These are phyloP conservation scores for Acipenser transmontanus DNA, from an alignment of 2,797 vertebrate species.

Conservation along the genomic window DNA sequence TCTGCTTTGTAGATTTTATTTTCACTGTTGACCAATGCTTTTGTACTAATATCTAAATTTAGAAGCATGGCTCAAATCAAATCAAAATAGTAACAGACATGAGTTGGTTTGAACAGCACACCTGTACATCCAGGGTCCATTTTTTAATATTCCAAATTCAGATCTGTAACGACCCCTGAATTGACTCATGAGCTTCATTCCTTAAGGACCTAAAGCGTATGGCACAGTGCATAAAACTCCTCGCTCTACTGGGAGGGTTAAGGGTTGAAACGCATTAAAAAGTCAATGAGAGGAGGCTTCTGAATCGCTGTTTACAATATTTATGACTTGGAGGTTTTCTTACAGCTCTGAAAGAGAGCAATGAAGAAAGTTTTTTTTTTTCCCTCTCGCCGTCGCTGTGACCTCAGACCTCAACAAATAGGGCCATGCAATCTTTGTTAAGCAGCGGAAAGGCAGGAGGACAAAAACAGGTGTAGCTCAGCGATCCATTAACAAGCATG, in stretches of 20 bases:
- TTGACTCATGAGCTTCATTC: background rate
- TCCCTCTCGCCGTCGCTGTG: background rate
- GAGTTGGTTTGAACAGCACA: too few species aligned
- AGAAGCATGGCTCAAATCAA: too few species aligned
- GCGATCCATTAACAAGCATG: constrained; percentile 28
- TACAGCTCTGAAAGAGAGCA: background rate
- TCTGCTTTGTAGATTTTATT: too few species aligned
- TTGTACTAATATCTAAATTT: too few species aligned
- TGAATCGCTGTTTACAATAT: constrained; percentile 2
- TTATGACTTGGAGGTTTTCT: constrained; percentile 1
- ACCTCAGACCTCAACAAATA: background rate
- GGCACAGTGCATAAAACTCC: background rate
- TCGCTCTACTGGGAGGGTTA: background rate
- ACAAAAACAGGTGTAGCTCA: constrained; percentile 28
- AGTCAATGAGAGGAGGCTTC: background rate
- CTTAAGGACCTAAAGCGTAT: background rate
- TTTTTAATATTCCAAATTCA: constrained; percentile 2
- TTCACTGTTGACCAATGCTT: too few species aligned
- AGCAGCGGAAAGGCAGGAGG: background rate
- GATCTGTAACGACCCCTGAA: background rate
- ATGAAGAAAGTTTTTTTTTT: background rate
- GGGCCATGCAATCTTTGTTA: too few species aligned
- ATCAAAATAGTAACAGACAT: too few species aligned
- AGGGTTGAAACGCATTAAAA: constrained; percentile 3
- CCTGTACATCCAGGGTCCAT: background rate